These are phyloP conservation scores for Podarcis raffonei DNA, from an alignment of 2,113 vertebrate species.

Conservation along the genomic window DNA sequence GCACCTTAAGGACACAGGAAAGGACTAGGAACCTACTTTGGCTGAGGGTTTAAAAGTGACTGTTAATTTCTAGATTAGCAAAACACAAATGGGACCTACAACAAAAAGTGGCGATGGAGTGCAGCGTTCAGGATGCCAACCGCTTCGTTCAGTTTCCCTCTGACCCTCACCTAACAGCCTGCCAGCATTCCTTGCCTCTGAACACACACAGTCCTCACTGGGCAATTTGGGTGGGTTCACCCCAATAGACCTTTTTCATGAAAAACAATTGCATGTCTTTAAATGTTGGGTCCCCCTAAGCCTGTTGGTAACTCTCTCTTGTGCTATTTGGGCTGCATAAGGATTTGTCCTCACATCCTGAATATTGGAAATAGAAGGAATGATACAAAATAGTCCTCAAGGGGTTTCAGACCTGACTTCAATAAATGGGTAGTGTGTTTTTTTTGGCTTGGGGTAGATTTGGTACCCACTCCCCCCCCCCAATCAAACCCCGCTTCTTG, in stretches of 20 bases:
- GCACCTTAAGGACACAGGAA: not conserved
- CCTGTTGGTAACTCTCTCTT: not conserved
- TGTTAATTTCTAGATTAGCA: not conserved
- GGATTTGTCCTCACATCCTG: not conserved
- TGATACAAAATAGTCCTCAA: not conserved
- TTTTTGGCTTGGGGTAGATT: not conserved
- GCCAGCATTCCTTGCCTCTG: too few species aligned
- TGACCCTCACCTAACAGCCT: too few species aligned
- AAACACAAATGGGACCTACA: not conserved
- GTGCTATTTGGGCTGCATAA: not conserved
- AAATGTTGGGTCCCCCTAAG: too few species aligned
- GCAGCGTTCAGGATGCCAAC: too few species aligned
- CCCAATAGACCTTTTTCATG: too few species aligned
- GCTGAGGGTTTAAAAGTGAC: too few species aligned
- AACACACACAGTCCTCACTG: too few species aligned
- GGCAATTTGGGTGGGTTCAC: too few species aligned
- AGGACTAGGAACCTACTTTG: not conserved
- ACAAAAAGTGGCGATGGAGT: too few species aligned
- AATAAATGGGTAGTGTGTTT: not conserved
- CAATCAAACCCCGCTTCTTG: not conserved
- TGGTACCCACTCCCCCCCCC: not conserved
- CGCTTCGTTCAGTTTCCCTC: too few species aligned
- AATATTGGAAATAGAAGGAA: not conserved
- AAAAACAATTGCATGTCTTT: too few species aligned
- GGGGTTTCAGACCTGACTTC: not conserved